phyloP scores from a whole-genome alignment of 2,113 vertebrate species.

The Ariopsis seemanni region DNA sequence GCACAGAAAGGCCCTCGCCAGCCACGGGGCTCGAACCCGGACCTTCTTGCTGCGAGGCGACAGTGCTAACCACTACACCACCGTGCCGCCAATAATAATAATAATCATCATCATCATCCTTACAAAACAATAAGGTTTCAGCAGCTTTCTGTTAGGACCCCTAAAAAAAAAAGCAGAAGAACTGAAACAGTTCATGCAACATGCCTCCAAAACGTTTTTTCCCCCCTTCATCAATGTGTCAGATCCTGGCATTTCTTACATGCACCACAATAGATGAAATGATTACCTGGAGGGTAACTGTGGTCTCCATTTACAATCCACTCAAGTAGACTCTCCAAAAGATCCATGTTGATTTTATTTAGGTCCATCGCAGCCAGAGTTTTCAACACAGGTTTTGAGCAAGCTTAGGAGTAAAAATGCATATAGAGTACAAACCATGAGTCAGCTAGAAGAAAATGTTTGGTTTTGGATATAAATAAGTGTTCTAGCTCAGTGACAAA shows the following conservation, averaged over 20 bases:
- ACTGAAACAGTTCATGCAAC: background rate
- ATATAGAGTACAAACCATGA: background rate
- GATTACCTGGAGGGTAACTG: slow-evolving; percentile 85
- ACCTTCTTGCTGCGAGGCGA: too few species aligned
- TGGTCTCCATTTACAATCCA: slow-evolving; percentile 92
- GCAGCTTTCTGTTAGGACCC: too few species aligned
- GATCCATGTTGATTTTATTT: slow-evolving; percentile 94
- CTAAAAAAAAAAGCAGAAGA: background rate
- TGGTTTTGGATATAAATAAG: background rate
- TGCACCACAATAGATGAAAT: background rate
- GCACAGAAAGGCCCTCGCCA: too few species aligned
- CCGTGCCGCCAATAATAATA: too few species aligned
- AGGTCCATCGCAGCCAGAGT: slow-evolving; percentile 90
- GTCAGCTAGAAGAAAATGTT: background rate
- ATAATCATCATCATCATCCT: too few species aligned
- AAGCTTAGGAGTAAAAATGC: slow-evolving; percentile 65
- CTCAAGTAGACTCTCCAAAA: slow-evolving; percentile 90
- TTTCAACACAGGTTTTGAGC: slow-evolving; percentile 85
- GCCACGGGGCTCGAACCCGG: too few species aligned
- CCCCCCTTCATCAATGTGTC: background rate
- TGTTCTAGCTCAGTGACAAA: background rate
- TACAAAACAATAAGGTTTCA: too few species aligned
- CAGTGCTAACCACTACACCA: too few species aligned
- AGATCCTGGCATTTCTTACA: background rate
- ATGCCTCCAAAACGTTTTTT: background rate